Evolutionary conservation across 2,113 vertebrate species (phyloP), one percentile per base, ranked within the genome.

Genomic region (Chrysemys picta): DNA sequence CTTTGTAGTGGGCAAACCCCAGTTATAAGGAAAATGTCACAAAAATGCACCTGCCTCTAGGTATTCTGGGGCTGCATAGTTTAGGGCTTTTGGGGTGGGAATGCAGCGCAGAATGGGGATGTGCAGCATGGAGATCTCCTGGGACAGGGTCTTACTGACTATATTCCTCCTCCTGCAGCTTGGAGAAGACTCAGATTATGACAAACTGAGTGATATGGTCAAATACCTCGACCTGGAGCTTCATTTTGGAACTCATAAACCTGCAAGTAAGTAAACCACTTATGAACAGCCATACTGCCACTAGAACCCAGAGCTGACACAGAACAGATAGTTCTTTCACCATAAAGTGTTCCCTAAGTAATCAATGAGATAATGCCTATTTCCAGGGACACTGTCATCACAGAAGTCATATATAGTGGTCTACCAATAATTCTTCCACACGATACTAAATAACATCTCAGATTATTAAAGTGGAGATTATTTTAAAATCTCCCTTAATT

Each of bases 161-260:
- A 9, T 50, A 50, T 83, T 53, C 49, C 42, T 93, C 38, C 38
- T 91, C 89, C 92, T 42, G 53, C 96, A 99, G 99, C 96, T 99
- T 4, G 99, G 99, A 52, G 99, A 99, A 53, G 99, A 99, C 95
- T 99, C 99, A 0, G 99, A 99, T 89, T 99, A 99, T 1, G 99
- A 99, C 62, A 99, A 99, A 88, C 97, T 99, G 95, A 99, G 99
- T 5, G 99, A 99, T 90, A 99, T 99, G 99, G 99, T 99, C 97
- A 99, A 99, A 89, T 99, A 99, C 97, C 98, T 99, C 2, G 99
- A 99, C 95, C 97, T 99, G 97, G 99, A 99, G 97, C 98, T 99
- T 97, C 99, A 99, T 97, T 99, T 99, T 1, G 99, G 99, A 69
- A 99, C 99, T 12, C 99, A 99, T 97, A 99, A 99, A 88, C 98